Percentiles rank a stretch among this genome's conserved stretches.
These are phyloP conservation scores for Dinothrombium tinctorium DNA, from an alignment of 1,140 invertebrate genomes.

Conservation along the genomic window DNA sequence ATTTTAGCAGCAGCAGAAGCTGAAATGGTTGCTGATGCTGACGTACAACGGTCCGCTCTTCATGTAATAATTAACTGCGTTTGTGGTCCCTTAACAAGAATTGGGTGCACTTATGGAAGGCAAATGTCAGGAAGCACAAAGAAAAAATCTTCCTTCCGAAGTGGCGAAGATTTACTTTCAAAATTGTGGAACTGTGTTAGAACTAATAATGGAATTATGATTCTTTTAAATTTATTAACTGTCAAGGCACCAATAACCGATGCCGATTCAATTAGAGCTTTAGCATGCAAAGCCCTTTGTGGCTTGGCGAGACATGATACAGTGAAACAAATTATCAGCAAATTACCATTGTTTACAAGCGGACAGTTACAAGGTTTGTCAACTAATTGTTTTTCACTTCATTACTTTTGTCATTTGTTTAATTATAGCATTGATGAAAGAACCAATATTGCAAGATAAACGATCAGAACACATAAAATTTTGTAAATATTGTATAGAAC, in stretches of 20 bases:
- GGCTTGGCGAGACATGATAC: constrained; percentile 73
- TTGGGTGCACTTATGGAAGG: constrained; percentile 35
- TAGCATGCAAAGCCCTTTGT: constrained; percentile 66
- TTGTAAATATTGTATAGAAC: constrained; percentile 74
- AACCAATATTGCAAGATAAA: constrained; percentile 86
- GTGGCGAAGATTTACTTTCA: constrained; percentile 58
- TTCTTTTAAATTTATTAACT: constrained; percentile 43
- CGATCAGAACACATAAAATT: constrained; percentile 80
- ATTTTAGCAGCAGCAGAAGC: constrained; percentile 55
- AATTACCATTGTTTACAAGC: constrained; percentile 76
- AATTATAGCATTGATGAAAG: constrained; percentile 86
- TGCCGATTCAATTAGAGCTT: constrained; percentile 70
- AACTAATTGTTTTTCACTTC: no score
- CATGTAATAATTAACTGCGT: constrained; percentile 73
- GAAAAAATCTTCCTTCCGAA: constrained; percentile 20
- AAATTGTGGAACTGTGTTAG: constrained; percentile 79
- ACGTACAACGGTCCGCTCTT: constrained; percentile 70
- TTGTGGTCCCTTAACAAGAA: constrained; percentile 50
- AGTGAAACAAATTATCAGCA: constrained; percentile 80
- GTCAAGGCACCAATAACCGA: constrained; percentile 85
- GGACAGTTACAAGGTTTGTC: constrained; percentile 68
- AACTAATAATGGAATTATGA: constrained; percentile 84
- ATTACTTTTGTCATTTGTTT: no score
- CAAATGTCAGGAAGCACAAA: constrained; percentile 19
- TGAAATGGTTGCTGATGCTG: constrained; percentile 64